Percentiles rank a stretch among this genome's conserved stretches.
Evolutionary conservation across 2,113 vertebrate species (phyloP).

Genomic region (Calypte anna): DNA sequence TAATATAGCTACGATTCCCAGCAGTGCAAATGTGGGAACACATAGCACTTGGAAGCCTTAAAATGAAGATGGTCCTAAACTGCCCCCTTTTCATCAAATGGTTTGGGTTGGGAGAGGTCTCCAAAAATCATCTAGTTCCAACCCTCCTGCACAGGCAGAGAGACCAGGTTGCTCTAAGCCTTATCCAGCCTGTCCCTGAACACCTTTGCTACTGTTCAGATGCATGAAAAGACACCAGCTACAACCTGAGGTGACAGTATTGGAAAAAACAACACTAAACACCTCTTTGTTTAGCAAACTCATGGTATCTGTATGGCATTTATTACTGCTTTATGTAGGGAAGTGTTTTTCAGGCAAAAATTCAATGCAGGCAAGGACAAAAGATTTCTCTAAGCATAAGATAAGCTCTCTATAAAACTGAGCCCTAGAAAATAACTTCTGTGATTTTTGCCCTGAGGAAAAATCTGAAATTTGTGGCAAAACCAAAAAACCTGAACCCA

Average conservation of each 20-base stretch:
- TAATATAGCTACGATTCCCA: accelerated
- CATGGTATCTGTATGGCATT: accelerated
- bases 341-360: not conserved
- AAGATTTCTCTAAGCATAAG: not conserved
- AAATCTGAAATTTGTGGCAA: not conserved
- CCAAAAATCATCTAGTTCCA: too few relatives aligned
- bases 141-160: too few relatives aligned
- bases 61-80: not conserved
- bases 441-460: not conserved
- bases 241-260: not conserved
- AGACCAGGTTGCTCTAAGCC: too few relatives aligned
- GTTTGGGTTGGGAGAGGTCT: too few relatives aligned
- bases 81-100: not conserved
- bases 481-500: not conserved
- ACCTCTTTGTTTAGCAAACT: not conserved
- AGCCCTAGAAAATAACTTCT: not conserved
- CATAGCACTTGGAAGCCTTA: accelerated
- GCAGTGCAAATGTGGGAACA: not conserved
- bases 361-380: not conserved
- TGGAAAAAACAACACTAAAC: not conserved
- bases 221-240: not conserved
- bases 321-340: not conserved
- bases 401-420: not conserved
- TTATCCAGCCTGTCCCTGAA: too few relatives aligned
- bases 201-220: not conserved